These are phyloP conservation scores for Tuta absoluta DNA, from an alignment of 2,888 invertebrate genomes.

Conservation along the genomic window DNA sequence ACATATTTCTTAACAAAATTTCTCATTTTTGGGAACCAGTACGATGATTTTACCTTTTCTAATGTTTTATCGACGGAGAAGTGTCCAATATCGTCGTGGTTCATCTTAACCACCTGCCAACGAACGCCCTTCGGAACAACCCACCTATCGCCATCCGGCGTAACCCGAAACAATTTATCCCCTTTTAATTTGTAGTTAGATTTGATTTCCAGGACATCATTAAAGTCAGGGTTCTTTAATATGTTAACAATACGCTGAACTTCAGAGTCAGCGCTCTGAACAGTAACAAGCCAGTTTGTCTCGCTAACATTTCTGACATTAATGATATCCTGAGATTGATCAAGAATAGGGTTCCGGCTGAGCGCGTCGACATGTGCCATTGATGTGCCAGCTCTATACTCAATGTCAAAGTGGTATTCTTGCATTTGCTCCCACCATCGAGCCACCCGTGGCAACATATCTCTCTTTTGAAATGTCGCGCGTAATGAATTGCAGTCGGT, in stretches of 20 bases:
- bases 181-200: too few relatives aligned
- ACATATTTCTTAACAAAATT: slow-evolving; percentile 33
- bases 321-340: too few relatives aligned
- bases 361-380: slow-evolving; percentile 9
- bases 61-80: slow-evolving; percentile 31
- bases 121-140: slow-evolving; percentile 32
- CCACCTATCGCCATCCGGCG: slow-evolving; percentile 28
- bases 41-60: too few relatives aligned
- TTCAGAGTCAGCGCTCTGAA: too few relatives aligned
- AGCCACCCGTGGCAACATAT: slow-evolving; percentile 16
- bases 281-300: too few relatives aligned
- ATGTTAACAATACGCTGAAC: too few relatives aligned
- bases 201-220: too few relatives aligned
- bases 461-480: slow-evolving; percentile 12
- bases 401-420: not conserved
- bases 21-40: too few relatives aligned
- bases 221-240: too few relatives aligned
- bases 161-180: too few relatives aligned
- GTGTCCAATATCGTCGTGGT: slow-evolving; percentile 34
- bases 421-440: slow-evolving; percentile 21
- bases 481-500: slow-evolving; percentile 17
- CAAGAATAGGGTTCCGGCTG: not conserved
- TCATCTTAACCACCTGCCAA: slow-evolving; percentile 28
- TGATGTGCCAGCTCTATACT: not conserved
- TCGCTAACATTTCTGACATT: too few relatives aligned